phyloP scores from a whole-genome alignment of 2,113 vertebrate species.

The Saccopteryx bilineata region DNA sequence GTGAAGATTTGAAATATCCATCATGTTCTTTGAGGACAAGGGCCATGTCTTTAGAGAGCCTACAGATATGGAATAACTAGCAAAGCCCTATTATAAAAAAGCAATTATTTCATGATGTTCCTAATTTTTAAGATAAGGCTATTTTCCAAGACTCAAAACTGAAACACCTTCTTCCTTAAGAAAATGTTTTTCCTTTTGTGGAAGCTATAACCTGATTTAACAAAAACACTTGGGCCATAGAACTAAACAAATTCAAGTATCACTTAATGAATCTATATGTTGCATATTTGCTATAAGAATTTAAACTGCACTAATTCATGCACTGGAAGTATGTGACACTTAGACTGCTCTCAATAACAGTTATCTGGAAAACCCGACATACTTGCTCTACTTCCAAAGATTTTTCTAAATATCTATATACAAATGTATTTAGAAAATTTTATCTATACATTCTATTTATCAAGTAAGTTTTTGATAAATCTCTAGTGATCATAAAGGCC shows the following conservation, averaged over 20 bases:
- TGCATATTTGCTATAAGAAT: slow-evolving; percentile 33
- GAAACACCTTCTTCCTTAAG: slow-evolving; percentile 16
- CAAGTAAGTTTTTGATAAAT: neutral
- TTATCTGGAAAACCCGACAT: neutral
- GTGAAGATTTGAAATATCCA: slow-evolving; percentile 20
- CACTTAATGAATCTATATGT: neutral
- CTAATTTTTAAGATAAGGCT: slow-evolving; percentile 24
- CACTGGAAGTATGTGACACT: neutral
- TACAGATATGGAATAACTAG: slow-evolving; percentile 28
- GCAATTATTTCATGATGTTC: slow-evolving; percentile 23
- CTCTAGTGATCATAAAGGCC: neutral
- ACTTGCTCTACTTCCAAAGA: neutral
- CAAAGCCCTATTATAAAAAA: slow-evolving; percentile 36
- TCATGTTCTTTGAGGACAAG: slow-evolving; percentile 41
- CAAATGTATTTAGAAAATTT: neutral
- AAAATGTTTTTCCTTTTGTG: slow-evolving; percentile 1
- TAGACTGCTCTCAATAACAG: neutral
- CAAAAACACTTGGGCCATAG: slow-evolving; percentile 32
- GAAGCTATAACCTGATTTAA: slow-evolving; percentile 43
- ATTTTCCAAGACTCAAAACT: slow-evolving; percentile 58
- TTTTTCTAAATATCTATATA: neutral
- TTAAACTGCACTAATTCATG: slow-evolving; percentile 27
- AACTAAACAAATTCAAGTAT: slow-evolving; percentile 41
- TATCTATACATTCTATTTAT: neutral
- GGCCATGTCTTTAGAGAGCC: neutral